Evolutionary conservation across 2,888 invertebrate genomes (phyloP), one percentile per base, ranked within the genome.

Genomic region (Lasioglossum figueresi): DNA sequence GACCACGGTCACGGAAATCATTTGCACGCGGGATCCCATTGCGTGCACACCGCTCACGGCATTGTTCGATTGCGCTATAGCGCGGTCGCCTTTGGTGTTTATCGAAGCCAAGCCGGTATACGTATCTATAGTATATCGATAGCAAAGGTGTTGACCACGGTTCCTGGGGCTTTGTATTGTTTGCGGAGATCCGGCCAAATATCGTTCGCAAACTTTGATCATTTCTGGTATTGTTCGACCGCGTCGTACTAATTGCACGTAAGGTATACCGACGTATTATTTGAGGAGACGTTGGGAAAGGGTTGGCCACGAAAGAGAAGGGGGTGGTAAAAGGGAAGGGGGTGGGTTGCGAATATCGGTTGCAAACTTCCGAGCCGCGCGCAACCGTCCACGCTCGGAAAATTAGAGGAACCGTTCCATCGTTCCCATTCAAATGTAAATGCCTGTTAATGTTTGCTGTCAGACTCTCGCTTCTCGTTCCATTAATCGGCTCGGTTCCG

Each of bases 191-290:
- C 48, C 70, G 75, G 31, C 71, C 70, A 68, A 79, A 79, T 84
- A 79, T 79, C 84, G 79, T 84, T 84, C 48, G 84, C 84, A 68
- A 84, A 84, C 84, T 84, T 76, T 34, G 84, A 84, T 79, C 79
- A 71, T 73, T 85, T 84, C 79, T 76, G 84, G 84, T 56, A 76
- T 79, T 56, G 84, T 66, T 43, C 84, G 56, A 31, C 66, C 34
- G 52, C 79, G 59, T 48, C 34, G n/a, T 45, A 74, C 68, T 85
- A 84, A 85, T 84, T 84, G 68, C 72, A 72, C 34, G 56, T 48
- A 59, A 79, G 84, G 76, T 59, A 56, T 40, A 76, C 48, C 84
- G 84, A 31, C 70, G 77, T 52, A 63, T 78, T 75, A 45, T 68
- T 74, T 23, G 73, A 10, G n/a, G 34, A 45, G n/a, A 23, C 43